A percentile compares a stretch with the other conserved stretches of the same genome.
phyloP scores from a whole-genome alignment of 1,140 invertebrate species.

The Linepithema humile region DNA sequence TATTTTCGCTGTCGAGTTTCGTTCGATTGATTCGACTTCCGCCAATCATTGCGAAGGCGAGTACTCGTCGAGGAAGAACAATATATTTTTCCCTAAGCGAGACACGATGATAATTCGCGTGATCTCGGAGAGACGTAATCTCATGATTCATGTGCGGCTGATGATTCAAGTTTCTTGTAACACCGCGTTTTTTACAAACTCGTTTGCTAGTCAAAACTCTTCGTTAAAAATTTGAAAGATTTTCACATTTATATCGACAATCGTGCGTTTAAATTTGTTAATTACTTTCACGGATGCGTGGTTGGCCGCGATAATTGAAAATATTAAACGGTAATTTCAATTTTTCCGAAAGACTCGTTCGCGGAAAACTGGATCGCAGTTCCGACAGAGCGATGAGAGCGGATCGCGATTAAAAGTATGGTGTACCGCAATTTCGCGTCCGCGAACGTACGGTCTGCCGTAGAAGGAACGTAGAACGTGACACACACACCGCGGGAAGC shows the following conservation, averaged over 20 bases:
- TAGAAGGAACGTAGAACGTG: constrained; percentile 39
- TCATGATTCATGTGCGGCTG: constrained; percentile 64
- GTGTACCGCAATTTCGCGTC: constrained; percentile 3
- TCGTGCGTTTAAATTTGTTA: background rate
- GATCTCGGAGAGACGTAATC: constrained; percentile 44
- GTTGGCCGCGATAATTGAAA: too few species aligned
- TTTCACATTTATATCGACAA: too few species aligned
- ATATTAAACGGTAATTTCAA: too few species aligned
- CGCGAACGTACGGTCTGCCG: background rate
- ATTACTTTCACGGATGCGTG: too few species aligned
- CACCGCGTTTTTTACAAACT: constrained; percentile 40
- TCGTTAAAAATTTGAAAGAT: background rate
- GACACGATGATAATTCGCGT: background rate
- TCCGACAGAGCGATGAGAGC: background rate
- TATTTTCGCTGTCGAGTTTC: background rate
- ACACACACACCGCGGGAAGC: background rate
- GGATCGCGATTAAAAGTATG: background rate
- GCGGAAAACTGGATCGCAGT: background rate
- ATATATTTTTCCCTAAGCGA: background rate
- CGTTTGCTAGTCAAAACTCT: background rate
- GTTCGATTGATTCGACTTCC: background rate
- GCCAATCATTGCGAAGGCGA: background rate
- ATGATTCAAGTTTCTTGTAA: constrained; percentile 72
- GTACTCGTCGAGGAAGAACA: background rate
- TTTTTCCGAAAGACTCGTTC: background rate